These are phyloP conservation scores for Tipula confusa DNA, from an alignment of 2,888 invertebrate genomes.

Conservation along the genomic window DNA sequence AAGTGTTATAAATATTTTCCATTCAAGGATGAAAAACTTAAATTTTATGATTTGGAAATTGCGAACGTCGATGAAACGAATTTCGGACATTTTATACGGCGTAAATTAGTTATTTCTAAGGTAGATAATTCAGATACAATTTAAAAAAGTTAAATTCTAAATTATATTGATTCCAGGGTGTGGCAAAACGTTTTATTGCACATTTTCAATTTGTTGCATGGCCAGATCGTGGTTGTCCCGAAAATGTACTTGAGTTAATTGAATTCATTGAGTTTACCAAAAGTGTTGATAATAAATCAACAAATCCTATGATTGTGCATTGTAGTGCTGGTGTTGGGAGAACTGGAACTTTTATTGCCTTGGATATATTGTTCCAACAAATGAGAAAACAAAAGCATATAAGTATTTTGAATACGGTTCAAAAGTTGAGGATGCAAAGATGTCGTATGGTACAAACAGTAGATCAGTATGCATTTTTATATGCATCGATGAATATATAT, in stretches of 20 bases:
- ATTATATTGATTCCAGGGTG: background rate
- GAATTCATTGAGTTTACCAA: conserved; percentile 57
- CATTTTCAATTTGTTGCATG: conserved; percentile 69
- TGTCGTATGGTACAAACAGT: conserved; percentile 70
- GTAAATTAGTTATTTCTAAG: background rate
- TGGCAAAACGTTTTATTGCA: conserved; percentile 49
- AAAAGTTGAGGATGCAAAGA: conserved; percentile 62
- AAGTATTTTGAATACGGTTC: conserved; percentile 65
- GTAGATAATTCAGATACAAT: too few species aligned
- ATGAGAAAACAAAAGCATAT: conserved; percentile 58
- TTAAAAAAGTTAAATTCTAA: too few species aligned
- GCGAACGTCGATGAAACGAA: background rate
- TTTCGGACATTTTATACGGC: background rate
- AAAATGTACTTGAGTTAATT: conserved; percentile 56
- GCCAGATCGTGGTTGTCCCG: conserved; percentile 69
- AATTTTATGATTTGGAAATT: background rate
- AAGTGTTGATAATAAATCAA: conserved; percentile 41
- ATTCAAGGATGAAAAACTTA: background rate
- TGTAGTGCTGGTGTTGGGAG: conserved; percentile 71
- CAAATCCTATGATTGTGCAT: conserved; percentile 54
- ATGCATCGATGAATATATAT: conserved; percentile 34
- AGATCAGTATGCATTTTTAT: conserved; percentile 52
- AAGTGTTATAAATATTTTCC: background rate
- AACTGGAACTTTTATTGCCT: conserved; percentile 68
- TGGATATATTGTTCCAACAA: conserved; percentile 65